Evolutionary conservation across 2,797 vertebrate genomes (phyloP).

Genomic region (Lacerta viridis): DNA sequence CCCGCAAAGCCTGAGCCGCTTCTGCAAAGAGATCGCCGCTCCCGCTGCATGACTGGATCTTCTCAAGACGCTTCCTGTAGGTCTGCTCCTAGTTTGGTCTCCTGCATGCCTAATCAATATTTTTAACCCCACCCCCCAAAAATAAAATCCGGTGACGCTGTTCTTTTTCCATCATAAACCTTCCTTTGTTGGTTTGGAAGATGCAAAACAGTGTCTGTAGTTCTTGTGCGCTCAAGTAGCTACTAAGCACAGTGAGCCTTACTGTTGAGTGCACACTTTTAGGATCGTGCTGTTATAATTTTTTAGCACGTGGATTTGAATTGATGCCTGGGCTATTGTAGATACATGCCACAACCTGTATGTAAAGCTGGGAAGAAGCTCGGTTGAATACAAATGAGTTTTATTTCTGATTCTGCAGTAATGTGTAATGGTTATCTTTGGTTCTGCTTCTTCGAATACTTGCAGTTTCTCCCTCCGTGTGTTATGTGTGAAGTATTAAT

Average conservation of each 20-base stretch:
- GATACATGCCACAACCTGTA: not conserved
- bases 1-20: not conserved
- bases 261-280: not conserved
- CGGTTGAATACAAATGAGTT: not conserved
- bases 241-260: not conserved
- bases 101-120: not conserved
- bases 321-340: not conserved
- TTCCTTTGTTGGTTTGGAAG: no score
- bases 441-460: no score
- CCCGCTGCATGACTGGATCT: not conserved
- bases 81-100: not conserved
- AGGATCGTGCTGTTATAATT: not conserved
- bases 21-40: not conserved
- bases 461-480: not conserved
- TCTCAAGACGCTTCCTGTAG: not conserved
- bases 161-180: not conserved
- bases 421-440: no score
- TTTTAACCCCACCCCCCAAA: not conserved
- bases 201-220: no score
- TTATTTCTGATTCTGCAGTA: not conserved
- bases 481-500: no score
- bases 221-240: no score
- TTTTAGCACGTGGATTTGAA: not conserved
- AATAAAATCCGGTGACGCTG: not conserved
- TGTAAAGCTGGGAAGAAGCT: not conserved